Percentiles rank a stretch among this genome's conserved stretches.
phyloP scores from a whole-genome alignment of 2,113 vertebrate genomes.

The Struthidea cinerea region DNA sequence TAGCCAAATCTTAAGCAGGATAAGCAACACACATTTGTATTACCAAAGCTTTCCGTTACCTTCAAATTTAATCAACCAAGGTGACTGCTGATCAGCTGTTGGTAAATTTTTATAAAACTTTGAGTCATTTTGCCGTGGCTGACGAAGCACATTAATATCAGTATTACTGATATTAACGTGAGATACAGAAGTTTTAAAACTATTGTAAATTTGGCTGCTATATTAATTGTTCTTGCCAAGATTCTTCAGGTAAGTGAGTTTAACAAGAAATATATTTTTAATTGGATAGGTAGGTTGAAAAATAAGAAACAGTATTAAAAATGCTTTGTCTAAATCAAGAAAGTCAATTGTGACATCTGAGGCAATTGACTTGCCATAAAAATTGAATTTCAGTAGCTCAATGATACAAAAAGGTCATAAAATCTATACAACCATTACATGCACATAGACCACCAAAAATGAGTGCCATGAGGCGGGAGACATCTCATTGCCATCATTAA shows the following conservation, averaged over 20 bases:
- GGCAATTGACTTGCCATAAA: background rate
- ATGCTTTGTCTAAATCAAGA: background rate
- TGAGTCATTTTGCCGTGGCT: background rate
- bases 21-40: background rate
- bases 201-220: background rate
- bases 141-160: background rate
- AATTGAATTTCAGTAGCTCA: background rate
- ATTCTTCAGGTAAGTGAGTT: background rate
- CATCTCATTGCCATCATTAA: background rate
- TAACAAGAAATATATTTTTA: background rate
- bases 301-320: background rate
- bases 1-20: background rate
- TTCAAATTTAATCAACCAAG: background rate
- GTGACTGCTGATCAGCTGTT: background rate
- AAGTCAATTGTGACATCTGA: background rate
- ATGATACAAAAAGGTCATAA: background rate
- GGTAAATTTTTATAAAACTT: background rate
- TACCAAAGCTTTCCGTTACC: background rate
- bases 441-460: background rate
- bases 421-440: background rate
- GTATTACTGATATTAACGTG: background rate
- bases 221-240: background rate
- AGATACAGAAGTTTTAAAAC: background rate
- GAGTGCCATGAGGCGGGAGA: fast-evolving
- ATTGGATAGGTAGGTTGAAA: background rate